Evolutionary conservation across 2,113 vertebrate species (phyloP), one percentile per base, ranked within the genome.

Genomic region (Peromyscus leucopus): DNA sequence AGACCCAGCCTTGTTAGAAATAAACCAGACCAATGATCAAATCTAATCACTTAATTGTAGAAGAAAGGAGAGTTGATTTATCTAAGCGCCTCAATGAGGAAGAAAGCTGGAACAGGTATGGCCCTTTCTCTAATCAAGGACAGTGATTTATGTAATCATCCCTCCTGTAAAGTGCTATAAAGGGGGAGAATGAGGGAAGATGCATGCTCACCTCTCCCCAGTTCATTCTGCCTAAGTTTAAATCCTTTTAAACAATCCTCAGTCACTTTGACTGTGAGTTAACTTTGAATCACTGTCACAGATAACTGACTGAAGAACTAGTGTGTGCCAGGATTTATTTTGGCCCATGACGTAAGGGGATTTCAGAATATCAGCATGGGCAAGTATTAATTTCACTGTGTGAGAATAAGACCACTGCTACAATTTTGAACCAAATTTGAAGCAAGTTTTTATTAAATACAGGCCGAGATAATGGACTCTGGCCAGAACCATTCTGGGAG

Each of bases 161-260:
- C 39, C 74, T 78, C 17, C n/a, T 83, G 4, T 78, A 46, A 95
- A 72, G 87, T 67, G 72, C 19, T 86, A 31, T 55, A 39, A 55
- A 86, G 28, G 12, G 33, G 69, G n/a, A 69, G 57, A 76, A 63
- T 71, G 17, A 74, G 57, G 2, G 13, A 61, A 57, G 1, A 26
- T 74, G 0, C 39, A 28, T 5, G 36, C 82, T 15, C 3, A 57
- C n/a, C n/a, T 72, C 90, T 63, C 75, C 28, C 4, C 67, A 79
- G 57, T 91, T 93, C 48, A 69, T 74, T 95, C 22, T 85, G 22
- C 48, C 80, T 94, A 69, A 59, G 65, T 84, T 84, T 85, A 83
- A 78, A 84, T 72, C 5, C 4, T 91, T 80, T 72, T 24, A 61
- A 92, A 55, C 31, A 83, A 2, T 51, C 26, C 6, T 79, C 19